Evolutionary conservation across 2,113 vertebrate genomes (phyloP), one percentile per base, ranked within the genome.

Genomic region (Peromyscus californicus): DNA sequence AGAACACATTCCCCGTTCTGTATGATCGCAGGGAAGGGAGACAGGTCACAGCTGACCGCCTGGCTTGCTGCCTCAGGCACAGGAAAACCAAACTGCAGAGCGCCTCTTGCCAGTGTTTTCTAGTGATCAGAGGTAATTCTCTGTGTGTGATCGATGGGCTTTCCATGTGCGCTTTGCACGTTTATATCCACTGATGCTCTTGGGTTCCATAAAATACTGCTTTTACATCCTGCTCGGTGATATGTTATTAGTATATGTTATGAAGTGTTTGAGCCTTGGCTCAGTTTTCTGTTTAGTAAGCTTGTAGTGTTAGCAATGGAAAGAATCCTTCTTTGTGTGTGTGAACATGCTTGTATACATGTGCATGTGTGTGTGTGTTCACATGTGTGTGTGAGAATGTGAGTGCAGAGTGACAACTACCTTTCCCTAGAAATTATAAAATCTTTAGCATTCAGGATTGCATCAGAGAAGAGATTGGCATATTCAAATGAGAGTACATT

Each of bases 31-130:
- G 96, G 4, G 96, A 92, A 90, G 57, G 86, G 63, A 97, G 9
- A 42, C 95, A 54, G 72, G 83, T 92, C 97, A 97, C 97, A 94
- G 59, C 83, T 98, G 95, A 92, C 89, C 74, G 86, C 31, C 57
- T 96, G 98, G 88, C 61, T 4, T 4, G 88, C 10, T 0, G 0
- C 93, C 95, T 33, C 0, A 67, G 72, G 96, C 74, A 69, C 84
- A 90, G 88, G 65, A 93, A 79, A 80, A 33, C 70, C 26, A 0
- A 96, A 21, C 1, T 45, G 1, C 4, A 88, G 3, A 7, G 59
- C 48, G 39, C 90, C 91, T 79, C 93, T 90, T 96, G 94, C 95
- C 89, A 96, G 61, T 36, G 76, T 72, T 86, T 91, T 57, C 45
- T 70, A 54, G 87, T 0, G 4, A 80, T 90, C 75, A 89, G 69